Conservation (phyloP, 2,888 invertebrate species). For the Dolomedes plantarius region DNA sequence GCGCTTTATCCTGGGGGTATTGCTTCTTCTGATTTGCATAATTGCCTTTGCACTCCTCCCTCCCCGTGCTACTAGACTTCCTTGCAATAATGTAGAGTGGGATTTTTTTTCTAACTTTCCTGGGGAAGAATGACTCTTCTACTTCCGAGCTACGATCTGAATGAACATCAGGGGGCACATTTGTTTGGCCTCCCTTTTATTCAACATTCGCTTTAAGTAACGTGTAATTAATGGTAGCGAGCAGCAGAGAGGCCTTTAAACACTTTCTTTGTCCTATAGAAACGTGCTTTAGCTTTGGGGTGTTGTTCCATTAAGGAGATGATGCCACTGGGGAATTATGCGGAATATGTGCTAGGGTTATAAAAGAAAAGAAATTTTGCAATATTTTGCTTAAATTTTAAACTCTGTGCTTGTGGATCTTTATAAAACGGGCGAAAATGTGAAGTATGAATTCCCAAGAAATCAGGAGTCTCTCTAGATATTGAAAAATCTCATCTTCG, state of each 20-base stretch:
- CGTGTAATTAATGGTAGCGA: constrained; percentile 55
- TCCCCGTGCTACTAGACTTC: not conserved
- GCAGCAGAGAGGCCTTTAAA: constrained; percentile 27
- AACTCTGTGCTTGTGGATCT: not conserved
- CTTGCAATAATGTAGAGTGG: constrained; percentile 27
- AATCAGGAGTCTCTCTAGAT: not conserved
- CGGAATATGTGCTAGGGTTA: constrained; percentile 27
- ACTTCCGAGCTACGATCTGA: constrained; percentile 21
- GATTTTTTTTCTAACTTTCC: constrained; percentile 4
- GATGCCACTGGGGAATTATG: constrained; percentile 11
- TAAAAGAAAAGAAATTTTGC: constrained; percentile 27
- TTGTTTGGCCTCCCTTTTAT: constrained; percentile 47
- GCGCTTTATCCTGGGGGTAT: constrained; percentile 44
- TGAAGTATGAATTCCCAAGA: not conserved
- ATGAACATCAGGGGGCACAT: constrained; percentile 47
- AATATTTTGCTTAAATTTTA: constrained; percentile 8
- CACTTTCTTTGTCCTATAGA: constrained; percentile 34
- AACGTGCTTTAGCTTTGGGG: constrained; percentile 24
- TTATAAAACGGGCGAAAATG: not conserved
- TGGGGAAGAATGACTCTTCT: constrained; percentile 9
- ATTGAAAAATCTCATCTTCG: not conserved
- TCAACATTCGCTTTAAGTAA: constrained; percentile 34
- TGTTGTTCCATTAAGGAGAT: constrained; percentile 37
- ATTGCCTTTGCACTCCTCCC: constrained; percentile 26
- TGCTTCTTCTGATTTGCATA: constrained; percentile 56